Evolutionary conservation across 1,140 invertebrate genomes (phyloP), one percentile per base, ranked within the genome.

Genomic region (Anastrepha obliqua): DNA sequence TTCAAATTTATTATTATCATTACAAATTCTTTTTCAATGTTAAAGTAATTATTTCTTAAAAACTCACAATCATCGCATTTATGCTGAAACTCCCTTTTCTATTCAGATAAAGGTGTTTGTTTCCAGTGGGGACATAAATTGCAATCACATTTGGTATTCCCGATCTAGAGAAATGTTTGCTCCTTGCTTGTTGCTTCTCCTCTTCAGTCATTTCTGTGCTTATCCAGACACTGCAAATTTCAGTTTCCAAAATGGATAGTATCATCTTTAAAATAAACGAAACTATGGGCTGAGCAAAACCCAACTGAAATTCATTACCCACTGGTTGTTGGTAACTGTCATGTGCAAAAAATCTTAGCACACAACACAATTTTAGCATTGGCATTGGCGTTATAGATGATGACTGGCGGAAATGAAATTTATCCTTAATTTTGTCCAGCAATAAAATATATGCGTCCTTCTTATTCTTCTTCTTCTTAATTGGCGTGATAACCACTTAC

Each of bases 21-120:
- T n/a, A 15, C 60, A 86, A 62, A 13, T 62, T 15, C 0, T 62
- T 15, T 62, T 15, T 62, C 13, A 62, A 62, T 62, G 60, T 62
- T 62, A 17, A 9, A 0, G 60, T 62, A 62, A 13, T 62, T 17
- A n/a, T 62, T 17, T 62, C n/a, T n/a, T 4, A 62, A 4, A 62
- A 62, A 62, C 60, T 62, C 15, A 62, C 81, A 39, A 88, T 58
- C 59, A 65, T 85, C 17, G 81, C 81, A 88, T 88, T 88, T 42
- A 88, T 86, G 3, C 78, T 62, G 62, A 44, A 62, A 62, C 7
- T 67, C 0, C 67, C 59, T 86, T 86, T 86, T n/a, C 60, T 51
- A 65, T 59, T 88, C 5, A 88, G 39, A 65, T 44, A 88, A 6
- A 29, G 39, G 81, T 67, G 6, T 51, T 9, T 60, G 47, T 86